Evolutionary conservation across 1,140 invertebrate species (phyloP), one percentile per base, ranked within the genome.

Genomic region (Arctopsyche grandis): DNA sequence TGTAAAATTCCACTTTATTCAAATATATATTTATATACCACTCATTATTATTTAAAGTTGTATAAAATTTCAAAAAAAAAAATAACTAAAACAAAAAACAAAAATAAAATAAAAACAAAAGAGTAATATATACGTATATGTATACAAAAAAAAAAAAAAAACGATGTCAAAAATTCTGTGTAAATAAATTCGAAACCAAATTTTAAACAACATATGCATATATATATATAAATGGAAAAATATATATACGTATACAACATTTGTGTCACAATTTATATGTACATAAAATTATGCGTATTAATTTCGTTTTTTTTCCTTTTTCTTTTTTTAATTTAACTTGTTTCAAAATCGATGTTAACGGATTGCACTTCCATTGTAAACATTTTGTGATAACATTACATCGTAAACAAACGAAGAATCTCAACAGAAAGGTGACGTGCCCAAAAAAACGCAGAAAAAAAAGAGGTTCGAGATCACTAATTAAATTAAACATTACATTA

Each of bases 301-400:
- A 38, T 38, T 38, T 38, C 29, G 29, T 38, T 38, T 38, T 38
- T 52, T 52, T 46, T 46, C 5, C 44, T 7, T 14, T 14, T 52
- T 52, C 48, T 16, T 3, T 52, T 14, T 71, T 21, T n/a, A n/a
- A n/a, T n/a, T n/a, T n/a, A n/a, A n/a, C n/a, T n/a, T 16, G 19
- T 46, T 46, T 46, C 19, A 66, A 69, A 69, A 69, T 10, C 12
- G 5, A 10, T 63, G 26, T 63, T 63, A 10, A 29, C 22, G 38
- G 56, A 76, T 76, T 76, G 74, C 74, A 76, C 74, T 76, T 76
- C 74, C 74, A 76, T 76, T 63, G 74, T 76, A 52, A 63, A 76
- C 74, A 76, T 76, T 76, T 63, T 63, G n/a, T 76, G 74, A 76
- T 76, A 76, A 76, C 22, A 46, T 44, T 24, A 4, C 7, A 38